Evolutionary conservation across 2,888 invertebrate species (phyloP).

Genomic region (Drosophila trichaetosa): DNA sequence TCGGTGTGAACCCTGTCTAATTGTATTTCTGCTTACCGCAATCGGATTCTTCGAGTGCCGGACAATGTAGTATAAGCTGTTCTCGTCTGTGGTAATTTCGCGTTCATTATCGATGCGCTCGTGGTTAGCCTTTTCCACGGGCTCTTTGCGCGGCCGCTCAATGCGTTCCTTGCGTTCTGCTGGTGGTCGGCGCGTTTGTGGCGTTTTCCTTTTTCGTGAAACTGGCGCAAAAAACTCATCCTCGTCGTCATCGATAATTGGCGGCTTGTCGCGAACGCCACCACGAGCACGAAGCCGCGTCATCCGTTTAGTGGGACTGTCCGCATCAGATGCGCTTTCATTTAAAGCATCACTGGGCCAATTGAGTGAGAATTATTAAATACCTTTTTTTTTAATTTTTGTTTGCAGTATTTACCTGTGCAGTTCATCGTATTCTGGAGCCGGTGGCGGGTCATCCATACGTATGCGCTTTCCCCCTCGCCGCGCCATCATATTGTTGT

Average conservation of each 20-base stretch:
- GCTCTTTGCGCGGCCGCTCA: constrained; percentile 84
- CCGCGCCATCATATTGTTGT: constrained; percentile 88
- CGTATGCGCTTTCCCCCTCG: constrained; percentile 95
- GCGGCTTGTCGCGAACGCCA: constrained; percentile 85
- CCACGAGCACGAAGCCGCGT: constrained; percentile 88
- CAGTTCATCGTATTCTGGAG: constrained; percentile 90
- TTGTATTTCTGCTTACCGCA: constrained; percentile 86
- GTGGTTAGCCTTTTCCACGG: constrained; percentile 82
- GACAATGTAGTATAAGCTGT: constrained; percentile 93
- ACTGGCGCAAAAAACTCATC: constrained; percentile 84
- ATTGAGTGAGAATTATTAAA: not conserved
- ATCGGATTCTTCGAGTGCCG: constrained; percentile 93
- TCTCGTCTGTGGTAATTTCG: constrained; percentile 90
- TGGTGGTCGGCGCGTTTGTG: constrained; percentile 74
- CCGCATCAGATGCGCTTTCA: constrained; percentile 86
- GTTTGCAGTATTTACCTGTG: constrained; percentile 73
- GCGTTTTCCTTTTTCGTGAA: constrained; percentile 81
- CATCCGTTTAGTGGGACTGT: constrained; percentile 87
- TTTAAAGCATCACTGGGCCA: constrained; percentile 81
- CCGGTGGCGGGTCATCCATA: constrained; percentile 95
- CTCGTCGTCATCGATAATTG: constrained; percentile 85
- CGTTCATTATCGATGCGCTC: constrained; percentile 84
- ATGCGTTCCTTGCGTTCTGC: constrained; percentile 81
- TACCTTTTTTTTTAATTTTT: not conserved
- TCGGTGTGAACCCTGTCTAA: not conserved